These are phyloP conservation scores for Empidonax alnorum DNA, from an alignment of 2,113 vertebrate genomes.

Conservation along the genomic window DNA sequence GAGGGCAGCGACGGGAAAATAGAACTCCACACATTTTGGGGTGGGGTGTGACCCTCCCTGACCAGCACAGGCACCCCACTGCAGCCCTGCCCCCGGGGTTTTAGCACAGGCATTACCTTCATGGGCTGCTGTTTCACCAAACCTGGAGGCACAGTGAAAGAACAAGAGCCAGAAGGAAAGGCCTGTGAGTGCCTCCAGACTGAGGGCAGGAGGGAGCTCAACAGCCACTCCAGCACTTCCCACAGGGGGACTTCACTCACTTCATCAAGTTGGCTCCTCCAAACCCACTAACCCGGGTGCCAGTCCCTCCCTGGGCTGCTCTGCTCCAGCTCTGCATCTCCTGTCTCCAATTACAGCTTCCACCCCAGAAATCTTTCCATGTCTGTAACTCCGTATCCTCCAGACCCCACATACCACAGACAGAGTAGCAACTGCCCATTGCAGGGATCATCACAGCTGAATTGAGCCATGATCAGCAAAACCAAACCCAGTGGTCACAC, in stretches of 20 bases:
- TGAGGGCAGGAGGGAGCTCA: not conserved
- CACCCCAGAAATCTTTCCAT: not conserved
- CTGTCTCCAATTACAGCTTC: not conserved
- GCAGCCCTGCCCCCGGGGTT: not conserved
- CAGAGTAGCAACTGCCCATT: not conserved
- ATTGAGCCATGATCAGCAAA: not conserved
- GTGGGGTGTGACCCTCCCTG: not conserved
- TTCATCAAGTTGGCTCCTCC: not conserved
- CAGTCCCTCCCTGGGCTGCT: accelerated
- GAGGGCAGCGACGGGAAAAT: not conserved
- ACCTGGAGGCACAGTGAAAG: not conserved
- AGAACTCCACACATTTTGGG: not conserved
- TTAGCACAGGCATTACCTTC: not conserved
- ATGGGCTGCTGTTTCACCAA: not conserved
- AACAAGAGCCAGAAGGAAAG: not conserved
- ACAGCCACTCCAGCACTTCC: not conserved
- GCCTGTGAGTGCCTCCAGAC: not conserved
- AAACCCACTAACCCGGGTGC: not conserved
- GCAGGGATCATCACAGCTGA: not conserved
- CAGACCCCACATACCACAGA: not conserved
- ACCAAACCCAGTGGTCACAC: not conserved
- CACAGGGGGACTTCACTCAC: not conserved
- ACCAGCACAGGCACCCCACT: not conserved
- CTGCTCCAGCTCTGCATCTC: not conserved
- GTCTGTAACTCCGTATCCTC: not conserved